phyloP scores from a whole-genome alignment of 53 echinoderm and acorn worm genomes.

The Apostichopus leukothele region DNA sequence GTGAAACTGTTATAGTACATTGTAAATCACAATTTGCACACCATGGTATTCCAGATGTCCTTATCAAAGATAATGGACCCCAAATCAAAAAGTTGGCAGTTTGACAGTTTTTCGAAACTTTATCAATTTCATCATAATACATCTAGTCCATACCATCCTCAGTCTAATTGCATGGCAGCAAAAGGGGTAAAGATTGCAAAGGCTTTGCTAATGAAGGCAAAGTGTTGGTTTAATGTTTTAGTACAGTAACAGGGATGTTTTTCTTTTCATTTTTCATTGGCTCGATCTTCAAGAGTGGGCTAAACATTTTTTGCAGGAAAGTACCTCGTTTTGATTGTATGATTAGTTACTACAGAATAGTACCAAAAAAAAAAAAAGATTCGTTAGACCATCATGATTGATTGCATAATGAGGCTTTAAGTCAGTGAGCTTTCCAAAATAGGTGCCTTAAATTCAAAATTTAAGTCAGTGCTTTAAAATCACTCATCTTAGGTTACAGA shows the following conservation, averaged over 20 bases:
- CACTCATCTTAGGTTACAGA: too few relatives aligned
- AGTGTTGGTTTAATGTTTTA: too few relatives aligned
- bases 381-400: too few relatives aligned
- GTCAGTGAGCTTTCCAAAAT: too few relatives aligned
- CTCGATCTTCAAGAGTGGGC: too few relatives aligned
- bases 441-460: too few relatives aligned
- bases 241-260: too few relatives aligned
- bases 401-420: too few relatives aligned
- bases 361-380: too few relatives aligned
- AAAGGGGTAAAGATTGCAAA: slow-evolving; percentile 33
- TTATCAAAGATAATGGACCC: slow-evolving; percentile 7
- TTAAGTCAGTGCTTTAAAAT: too few relatives aligned
- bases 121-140: slow-evolving; percentile 5
- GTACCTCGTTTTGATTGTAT: not conserved
- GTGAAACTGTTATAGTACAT: not conserved
- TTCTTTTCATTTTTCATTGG: too few relatives aligned
- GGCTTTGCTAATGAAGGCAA: not conserved
- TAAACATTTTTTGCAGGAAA: too few relatives aligned
- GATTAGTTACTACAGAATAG: not conserved
- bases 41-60: slow-evolving; percentile 23
- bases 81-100: not conserved
- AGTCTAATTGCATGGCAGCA: slow-evolving; percentile 54
- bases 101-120: not conserved
- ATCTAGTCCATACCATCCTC: slow-evolving; percentile 44
- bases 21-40: slow-evolving; percentile 14